Evolutionary conservation across 2,113 vertebrate genomes (phyloP).

Genomic region (Thamnaconus septentrionalis): DNA sequence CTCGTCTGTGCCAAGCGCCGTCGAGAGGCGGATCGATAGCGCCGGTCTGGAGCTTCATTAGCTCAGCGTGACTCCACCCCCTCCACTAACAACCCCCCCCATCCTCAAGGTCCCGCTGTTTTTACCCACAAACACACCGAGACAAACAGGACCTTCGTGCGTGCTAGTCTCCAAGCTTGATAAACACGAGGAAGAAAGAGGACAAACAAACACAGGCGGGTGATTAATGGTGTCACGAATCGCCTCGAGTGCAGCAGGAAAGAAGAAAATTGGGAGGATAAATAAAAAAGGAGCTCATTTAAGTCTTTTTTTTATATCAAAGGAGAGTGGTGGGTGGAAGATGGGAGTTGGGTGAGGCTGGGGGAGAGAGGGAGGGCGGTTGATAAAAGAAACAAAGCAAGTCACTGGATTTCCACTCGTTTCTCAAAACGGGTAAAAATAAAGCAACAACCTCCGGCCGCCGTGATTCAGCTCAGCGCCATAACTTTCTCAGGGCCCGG

Average conservation of each 20-base stretch:
- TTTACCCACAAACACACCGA: slow-evolving; percentile 50
- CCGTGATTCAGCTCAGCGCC: slow-evolving; percentile 45
- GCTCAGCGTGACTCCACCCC: slow-evolving; percentile 63
- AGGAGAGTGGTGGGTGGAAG: slow-evolving; percentile 15
- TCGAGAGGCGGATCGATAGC: slow-evolving; percentile 67
- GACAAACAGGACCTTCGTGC: slow-evolving; percentile 50
- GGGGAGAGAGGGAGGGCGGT: neutral
- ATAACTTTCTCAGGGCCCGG: slow-evolving; percentile 59
- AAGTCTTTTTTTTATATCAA: slow-evolving; percentile 39
- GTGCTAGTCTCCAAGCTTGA: slow-evolving; percentile 45
- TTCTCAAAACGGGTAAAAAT: slow-evolving; percentile 54
- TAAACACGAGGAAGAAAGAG: slow-evolving; percentile 52
- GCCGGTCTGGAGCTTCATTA: slow-evolving; percentile 70
- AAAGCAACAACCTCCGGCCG: slow-evolving; percentile 41
- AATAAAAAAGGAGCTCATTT: slow-evolving; percentile 45
- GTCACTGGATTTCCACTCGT: slow-evolving; percentile 59
- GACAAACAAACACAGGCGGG: slow-evolving; percentile 56
- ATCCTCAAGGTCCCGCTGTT: slow-evolving; percentile 60
- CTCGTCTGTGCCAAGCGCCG: slow-evolving; percentile 65
- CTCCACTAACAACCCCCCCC: too few species aligned
- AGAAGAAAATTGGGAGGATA: slow-evolving; percentile 38
- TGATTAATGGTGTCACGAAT: slow-evolving; percentile 61
- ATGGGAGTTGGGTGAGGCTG: neutral
- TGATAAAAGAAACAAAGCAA: slow-evolving; percentile 17
- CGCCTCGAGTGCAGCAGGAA: slow-evolving; percentile 32